These are phyloP conservation scores for Alexandromys fortis DNA, from an alignment of 2,113 vertebrate species.

Conservation along the genomic window DNA sequence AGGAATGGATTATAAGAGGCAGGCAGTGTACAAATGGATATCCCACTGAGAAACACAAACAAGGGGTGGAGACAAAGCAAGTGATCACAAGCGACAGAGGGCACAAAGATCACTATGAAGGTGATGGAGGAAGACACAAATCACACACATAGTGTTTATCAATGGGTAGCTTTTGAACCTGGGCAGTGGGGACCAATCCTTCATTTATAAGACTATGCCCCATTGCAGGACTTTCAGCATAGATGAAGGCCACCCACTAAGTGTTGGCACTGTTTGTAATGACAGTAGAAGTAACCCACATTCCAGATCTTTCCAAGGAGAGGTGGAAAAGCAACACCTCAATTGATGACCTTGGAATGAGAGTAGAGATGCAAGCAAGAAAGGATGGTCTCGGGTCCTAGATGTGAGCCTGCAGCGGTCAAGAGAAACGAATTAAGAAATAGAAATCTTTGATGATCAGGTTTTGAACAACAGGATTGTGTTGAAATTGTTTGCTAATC, in stretches of 20 bases:
- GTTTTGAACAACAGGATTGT: not conserved
- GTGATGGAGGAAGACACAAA: rapidly evolving
- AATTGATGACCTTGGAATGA: not conserved
- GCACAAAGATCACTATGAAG: not conserved
- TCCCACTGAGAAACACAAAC: not conserved
- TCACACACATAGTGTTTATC: not conserved
- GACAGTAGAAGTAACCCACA: not conserved
- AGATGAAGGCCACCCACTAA: not conserved
- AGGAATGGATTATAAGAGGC: not conserved
- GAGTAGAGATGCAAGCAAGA: not conserved
- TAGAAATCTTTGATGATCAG: not conserved
- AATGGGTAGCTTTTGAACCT: not conserved
- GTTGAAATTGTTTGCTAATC: not conserved
- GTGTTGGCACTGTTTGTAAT: not conserved
- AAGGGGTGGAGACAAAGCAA: not conserved
- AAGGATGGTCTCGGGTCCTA: not conserved
- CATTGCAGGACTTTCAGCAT: not conserved
- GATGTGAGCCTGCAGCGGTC: not conserved
- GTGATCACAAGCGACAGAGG: not conserved
- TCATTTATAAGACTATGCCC: not conserved
- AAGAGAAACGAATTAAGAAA: not conserved
- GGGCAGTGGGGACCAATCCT: not conserved
- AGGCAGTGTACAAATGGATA: not conserved
- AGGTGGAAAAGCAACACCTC: not conserved
- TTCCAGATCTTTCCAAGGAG: not conserved